A percentile compares a stretch with the other conserved stretches of the same genome.
phyloP scores from a whole-genome alignment of 2,888 invertebrate species.

The Geophilus truncorum region DNA sequence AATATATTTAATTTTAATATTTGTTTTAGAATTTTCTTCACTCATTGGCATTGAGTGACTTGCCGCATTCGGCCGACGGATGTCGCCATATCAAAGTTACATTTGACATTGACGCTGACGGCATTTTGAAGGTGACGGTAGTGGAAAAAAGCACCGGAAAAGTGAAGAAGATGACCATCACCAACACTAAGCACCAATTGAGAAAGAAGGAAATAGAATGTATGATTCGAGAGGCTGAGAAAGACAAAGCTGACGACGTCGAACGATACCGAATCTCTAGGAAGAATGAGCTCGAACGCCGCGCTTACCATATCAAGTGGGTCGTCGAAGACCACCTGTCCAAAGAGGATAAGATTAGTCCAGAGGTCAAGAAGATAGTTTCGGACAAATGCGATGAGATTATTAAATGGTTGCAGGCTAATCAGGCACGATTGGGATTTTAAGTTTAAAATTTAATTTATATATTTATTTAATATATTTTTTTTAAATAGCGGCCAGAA shows the following conservation, averaged over 20 bases:
- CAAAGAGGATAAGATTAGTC: slow-evolving; percentile 82
- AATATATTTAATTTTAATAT: too few species aligned
- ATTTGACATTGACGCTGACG: slow-evolving; percentile 65
- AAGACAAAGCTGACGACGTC: slow-evolving; percentile 65
- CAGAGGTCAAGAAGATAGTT: slow-evolving; percentile 72
- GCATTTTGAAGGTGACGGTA: slow-evolving; percentile 91
- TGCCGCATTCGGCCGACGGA: slow-evolving; percentile 86
- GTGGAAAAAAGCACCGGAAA: slow-evolving; percentile 88
- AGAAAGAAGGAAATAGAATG: slow-evolving; percentile 87
- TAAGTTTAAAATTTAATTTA: too few species aligned
- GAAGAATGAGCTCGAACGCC: slow-evolving; percentile 81
- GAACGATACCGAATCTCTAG: slow-evolving; percentile 59
- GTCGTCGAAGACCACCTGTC: slow-evolving; percentile 84
- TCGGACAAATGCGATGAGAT: slow-evolving; percentile 73
- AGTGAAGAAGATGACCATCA: slow-evolving; percentile 85
- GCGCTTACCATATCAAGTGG: slow-evolving; percentile 93
- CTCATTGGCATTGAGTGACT: slow-evolving; percentile 93
- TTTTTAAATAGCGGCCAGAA: too few species aligned
- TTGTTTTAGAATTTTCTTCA: too few species aligned
- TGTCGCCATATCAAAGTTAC: slow-evolving; percentile 68
- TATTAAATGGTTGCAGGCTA: too few species aligned
- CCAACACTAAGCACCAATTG: slow-evolving; percentile 86
- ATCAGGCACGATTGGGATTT: too few species aligned
- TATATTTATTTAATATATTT: too few species aligned
- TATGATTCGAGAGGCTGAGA: slow-evolving; percentile 71